Conservation (phyloP, 2,797 vertebrate genomes). For the Phoeniculus purpureus region DNA sequence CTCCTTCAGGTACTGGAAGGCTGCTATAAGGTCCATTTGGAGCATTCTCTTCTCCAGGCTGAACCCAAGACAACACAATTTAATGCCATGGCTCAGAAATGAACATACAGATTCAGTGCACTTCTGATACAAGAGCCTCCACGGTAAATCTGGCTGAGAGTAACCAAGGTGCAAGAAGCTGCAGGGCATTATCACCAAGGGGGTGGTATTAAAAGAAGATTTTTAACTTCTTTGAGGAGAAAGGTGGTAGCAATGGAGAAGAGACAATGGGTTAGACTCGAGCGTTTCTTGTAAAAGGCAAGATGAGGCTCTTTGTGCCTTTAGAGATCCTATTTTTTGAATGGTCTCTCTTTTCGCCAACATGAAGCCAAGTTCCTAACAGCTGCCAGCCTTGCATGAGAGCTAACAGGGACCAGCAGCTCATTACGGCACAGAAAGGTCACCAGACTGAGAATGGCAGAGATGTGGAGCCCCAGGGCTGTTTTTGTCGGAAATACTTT, state of each 20-base stretch:
- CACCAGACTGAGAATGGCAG: rapidly evolving
- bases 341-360: neutral
- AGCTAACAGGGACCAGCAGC: neutral
- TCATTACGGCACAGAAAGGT: neutral
- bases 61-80: neutral
- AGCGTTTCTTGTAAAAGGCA: neutral
- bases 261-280: neutral
- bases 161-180: neutral
- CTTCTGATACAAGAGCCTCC: neutral
- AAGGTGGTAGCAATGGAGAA: neutral
- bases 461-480: neutral
- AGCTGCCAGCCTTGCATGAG: neutral
- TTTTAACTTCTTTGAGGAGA: neutral
- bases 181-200: neutral
- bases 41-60: too few relatives aligned
- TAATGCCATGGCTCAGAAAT: neutral
- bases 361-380: neutral
- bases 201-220: neutral
- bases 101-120: neutral
- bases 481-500: rapidly evolving
- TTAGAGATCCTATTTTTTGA: neutral
- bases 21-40: too few relatives aligned
- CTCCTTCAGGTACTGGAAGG: too few relatives aligned
- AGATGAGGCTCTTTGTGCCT: neutral
- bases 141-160: neutral